Evolutionary conservation across 2,113 vertebrate genomes (phyloP), one percentile per base, ranked within the genome.

Genomic region (Ictalurus furcatus): DNA sequence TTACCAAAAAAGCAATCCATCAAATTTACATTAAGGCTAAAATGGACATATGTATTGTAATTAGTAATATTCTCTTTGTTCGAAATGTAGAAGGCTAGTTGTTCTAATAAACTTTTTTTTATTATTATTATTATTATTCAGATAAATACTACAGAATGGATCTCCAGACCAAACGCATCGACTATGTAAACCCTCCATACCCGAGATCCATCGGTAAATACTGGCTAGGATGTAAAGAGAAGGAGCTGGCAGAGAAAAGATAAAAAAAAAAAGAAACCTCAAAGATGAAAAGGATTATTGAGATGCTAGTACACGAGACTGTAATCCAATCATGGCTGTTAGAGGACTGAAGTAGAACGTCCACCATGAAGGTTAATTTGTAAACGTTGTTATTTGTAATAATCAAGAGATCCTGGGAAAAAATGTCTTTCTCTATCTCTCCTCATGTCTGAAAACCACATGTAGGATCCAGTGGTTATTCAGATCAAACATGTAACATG

Each of bases 111-210:
- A 0, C 0, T 19, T 89, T 30, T 85, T 52, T 19, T 54, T 85
- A 0, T 85, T 59, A 3, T 67, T n/a, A 37, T 54, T 85, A 0
- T 85, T 63, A 3, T 67, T n/a, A 54, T 90, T 63, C 91, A 99
- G 98, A 98, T 94, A 95, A 98, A 87, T 99, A 99, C 93, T 99
- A 98, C 94, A 96, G 97, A 6, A 96, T 97, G 88, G 96, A 97
- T 93, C 96, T 99, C 85, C 94, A 93, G 91, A 98, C 94, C 0
- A 96, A 95, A 92, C 94, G 79, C 0, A 96, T 99, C 93, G 98
- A 97, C 90, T 76, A 44, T 0, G 96, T 90, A 80, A 90, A 0
- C 16, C 98, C 98, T 34, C 96, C 95, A 5, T 99, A 99, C 90
- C 98, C 98, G 40, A 96, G 98, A 90, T 95, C 97, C 93, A 98